Conservation (phyloP, 2,113 vertebrate species). For the Corapipo altera region DNA sequence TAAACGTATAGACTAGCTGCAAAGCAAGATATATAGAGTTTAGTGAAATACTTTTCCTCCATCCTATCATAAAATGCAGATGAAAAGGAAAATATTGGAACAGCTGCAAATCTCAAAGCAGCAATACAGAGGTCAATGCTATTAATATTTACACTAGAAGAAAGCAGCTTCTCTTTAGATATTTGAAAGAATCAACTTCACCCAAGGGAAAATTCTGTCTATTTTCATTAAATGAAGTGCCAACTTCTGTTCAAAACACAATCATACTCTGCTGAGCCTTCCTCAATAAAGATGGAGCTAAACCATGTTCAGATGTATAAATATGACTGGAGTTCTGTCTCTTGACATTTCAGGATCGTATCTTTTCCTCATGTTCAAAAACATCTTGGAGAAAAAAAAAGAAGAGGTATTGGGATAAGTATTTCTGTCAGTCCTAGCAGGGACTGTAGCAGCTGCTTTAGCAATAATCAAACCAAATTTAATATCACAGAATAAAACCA, state of each 20-base stretch:
- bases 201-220: not conserved
- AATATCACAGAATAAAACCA: not conserved
- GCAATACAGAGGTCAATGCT: not conserved
- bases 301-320: not conserved
- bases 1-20: not conserved
- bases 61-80: not conserved
- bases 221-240: not conserved
- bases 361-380: not conserved
- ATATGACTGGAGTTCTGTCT: not conserved
- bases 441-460: not conserved
- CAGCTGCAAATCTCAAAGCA: slow-evolving; percentile 2
- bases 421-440: not conserved
- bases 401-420: not conserved
- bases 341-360: not conserved
- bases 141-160: not conserved
- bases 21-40: not conserved
- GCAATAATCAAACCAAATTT: not conserved
- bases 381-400: not conserved
- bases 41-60: not conserved
- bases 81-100: not conserved
- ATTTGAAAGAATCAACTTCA: not conserved
- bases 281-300: not conserved
- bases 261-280: not conserved
- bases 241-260: not conserved
- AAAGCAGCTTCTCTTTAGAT: not conserved